Evolutionary conservation across 2,888 invertebrate genomes (phyloP).

Genomic region (Zeuzera pyrina): DNA sequence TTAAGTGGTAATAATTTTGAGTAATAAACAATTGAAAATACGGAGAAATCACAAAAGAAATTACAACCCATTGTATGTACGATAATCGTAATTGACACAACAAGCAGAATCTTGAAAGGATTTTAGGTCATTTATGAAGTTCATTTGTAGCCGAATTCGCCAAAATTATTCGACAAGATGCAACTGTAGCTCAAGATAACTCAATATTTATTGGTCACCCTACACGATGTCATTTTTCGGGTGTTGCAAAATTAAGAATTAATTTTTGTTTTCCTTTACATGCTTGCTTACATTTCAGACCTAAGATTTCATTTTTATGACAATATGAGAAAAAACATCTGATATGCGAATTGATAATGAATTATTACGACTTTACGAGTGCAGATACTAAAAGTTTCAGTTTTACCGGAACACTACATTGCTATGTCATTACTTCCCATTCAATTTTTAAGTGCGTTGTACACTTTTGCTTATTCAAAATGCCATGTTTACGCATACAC

Average conservation of each 20-base stretch:
- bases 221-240: constrained; percentile 35
- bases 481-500: too few relatives aligned
- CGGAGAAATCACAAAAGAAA: too few relatives aligned
- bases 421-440: too few relatives aligned
- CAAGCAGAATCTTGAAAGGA: too few relatives aligned
- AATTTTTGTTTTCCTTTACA: constrained; percentile 39
- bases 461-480: too few relatives aligned
- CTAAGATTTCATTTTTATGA: constrained; percentile 34
- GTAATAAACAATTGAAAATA: too few relatives aligned
- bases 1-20: too few relatives aligned
- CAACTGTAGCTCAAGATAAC: constrained; percentile 33
- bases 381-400: constrained; percentile 17
- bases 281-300: constrained; percentile 30
- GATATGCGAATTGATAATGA: constrained; percentile 19
- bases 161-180: constrained; percentile 18
- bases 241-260: constrained; percentile 46
- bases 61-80: too few relatives aligned
- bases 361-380: constrained; percentile 17
- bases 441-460: too few relatives aligned
- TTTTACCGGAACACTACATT: constrained; percentile 17
- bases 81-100: too few relatives aligned
- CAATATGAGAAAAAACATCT: constrained; percentile 26
- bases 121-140: constrained; percentile 27
- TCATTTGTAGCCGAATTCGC: constrained; percentile 20
- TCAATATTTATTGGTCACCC: constrained; percentile 36